Evolutionary conservation across 2,888 invertebrate genomes (phyloP), one percentile per base, ranked within the genome.

Genomic region (Vesta saturnalis): DNA sequence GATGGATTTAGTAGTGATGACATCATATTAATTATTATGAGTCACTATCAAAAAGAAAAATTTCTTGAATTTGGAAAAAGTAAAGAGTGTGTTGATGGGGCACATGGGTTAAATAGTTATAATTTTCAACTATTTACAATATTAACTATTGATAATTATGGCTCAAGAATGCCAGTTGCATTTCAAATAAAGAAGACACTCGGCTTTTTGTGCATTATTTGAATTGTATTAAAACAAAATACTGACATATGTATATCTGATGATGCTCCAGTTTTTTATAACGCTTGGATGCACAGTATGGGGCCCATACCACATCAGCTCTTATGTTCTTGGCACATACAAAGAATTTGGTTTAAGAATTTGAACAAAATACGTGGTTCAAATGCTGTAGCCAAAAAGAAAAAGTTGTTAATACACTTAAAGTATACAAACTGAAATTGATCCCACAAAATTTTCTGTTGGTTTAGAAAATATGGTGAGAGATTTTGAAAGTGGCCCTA

Each of bases 401-500:
- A 23, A 8, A 5, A 23, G n/a, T 15, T 15, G 2, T 15, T 46
- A 15, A 14, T 46, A 46, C 15, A 15, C 15, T 46, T 15, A 15
- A 14, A 15, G 46, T 15, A 46, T 15, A 46, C 15, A 46, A 15
- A 46, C 46, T 2, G 46, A 46, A n/a, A 46, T 15, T 8, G 46
- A 15, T 15, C 14, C 10, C 46, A 46, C n/a, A 46, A 46, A 46
- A 15, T 46, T 46, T 46, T 14, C 14, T 46, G 22, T 43, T 12
- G 10, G 43, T 22, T 61, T 61, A 15, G 18, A 2, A n/a, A 23
- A 16, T 22, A 16, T 61, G 47, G 16, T 56, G 56, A 46, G 57
- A n/a, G 35, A 35, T 16, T 16, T 56, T 12, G 15, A 23, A 12
- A 57, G 8, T 18, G 72, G 72, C 67, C 56, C 23, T 16, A 65